These are phyloP conservation scores for Tetramorium simillimum DNA, from an alignment of 1,140 invertebrate genomes.

Conservation along the genomic window DNA sequence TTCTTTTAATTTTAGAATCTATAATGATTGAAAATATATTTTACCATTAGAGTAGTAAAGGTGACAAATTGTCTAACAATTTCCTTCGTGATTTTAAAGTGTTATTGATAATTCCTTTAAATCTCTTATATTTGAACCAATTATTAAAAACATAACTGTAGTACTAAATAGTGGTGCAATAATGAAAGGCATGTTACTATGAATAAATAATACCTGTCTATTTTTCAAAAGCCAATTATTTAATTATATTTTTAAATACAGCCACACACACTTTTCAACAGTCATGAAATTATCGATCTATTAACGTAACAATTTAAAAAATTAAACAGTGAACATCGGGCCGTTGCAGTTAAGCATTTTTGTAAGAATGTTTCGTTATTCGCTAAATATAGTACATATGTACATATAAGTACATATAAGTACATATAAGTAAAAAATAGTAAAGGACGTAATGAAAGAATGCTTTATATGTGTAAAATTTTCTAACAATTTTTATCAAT, in stretches of 20 bases:
- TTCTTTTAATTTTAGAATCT: neutral
- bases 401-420: neutral
- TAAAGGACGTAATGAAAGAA: neutral
- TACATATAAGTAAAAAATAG: neutral
- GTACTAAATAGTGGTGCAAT: neutral
- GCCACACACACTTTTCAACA: neutral
- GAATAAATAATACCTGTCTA: neutral
- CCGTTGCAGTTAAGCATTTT: neutral
- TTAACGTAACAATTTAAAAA: neutral
- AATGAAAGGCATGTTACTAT: neutral
- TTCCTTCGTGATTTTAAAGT: neutral
- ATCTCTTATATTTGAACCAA: neutral
- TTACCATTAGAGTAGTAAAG: neutral
- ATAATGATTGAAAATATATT: neutral
- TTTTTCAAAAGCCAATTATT: neutral
- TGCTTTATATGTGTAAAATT: conserved; percentile 19
- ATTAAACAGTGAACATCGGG: neutral
- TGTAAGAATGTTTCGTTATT: neutral
- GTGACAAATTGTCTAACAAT: too few species aligned
- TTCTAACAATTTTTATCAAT: conserved; percentile 63
- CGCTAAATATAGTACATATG: neutral
- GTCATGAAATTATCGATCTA: neutral
- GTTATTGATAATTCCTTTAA: neutral
- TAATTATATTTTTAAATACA: neutral
- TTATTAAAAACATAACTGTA: neutral